Base-by-base conservation (phyloP, 1,140 invertebrate genomes). In the Orius laevigatus region DNA sequence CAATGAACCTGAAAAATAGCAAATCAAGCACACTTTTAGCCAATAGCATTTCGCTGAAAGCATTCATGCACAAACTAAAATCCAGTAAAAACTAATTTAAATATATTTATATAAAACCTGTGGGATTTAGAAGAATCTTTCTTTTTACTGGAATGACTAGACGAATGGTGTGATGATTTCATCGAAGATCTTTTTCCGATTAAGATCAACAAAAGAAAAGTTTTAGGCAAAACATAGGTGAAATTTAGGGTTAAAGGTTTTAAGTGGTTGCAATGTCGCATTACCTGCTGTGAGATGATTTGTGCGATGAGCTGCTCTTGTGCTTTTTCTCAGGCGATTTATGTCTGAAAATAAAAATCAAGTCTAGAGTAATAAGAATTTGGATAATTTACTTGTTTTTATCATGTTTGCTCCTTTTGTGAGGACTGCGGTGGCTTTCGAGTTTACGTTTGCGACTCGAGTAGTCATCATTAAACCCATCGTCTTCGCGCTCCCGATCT, bases 401-500 rank as follows among this genome's bases (percentile, higher is more conserved):
- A 36, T 57, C 52, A 15, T 55, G 52, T 39, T 55, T 54, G 39
- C 52, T 47, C 65, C 63, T 50, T 66, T 71, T 33, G 50, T 59
- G 52, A 42, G 67, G 67, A 46, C 66, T 63, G 50, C 61, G 61
- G 19, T 63, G 60, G 36, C 54, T 56, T 14, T 61, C 62, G 36
- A 63, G 60, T 46, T 58, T 59, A 19, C 74, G 71, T 48, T 74
- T 72, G 10, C 66, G 66, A 12, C 51, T 53, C 3, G 64, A 57
- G 51, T 61, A 68, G 39, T 67, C 68, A 52, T 78, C 75, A 25
- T 81, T 74, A 50, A 62, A 63, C 2, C 4, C 14, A 31, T 38
- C 34, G 6, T 71, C 66, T 14, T 69, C 67, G 49, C 67, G 65
- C 59, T 85, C 79, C 50, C 79, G 76, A 61, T 91, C 86, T 59